phyloP scores from a whole-genome alignment of 2,113 vertebrate genomes.

The Ornithorhynchus anatinus region DNA sequence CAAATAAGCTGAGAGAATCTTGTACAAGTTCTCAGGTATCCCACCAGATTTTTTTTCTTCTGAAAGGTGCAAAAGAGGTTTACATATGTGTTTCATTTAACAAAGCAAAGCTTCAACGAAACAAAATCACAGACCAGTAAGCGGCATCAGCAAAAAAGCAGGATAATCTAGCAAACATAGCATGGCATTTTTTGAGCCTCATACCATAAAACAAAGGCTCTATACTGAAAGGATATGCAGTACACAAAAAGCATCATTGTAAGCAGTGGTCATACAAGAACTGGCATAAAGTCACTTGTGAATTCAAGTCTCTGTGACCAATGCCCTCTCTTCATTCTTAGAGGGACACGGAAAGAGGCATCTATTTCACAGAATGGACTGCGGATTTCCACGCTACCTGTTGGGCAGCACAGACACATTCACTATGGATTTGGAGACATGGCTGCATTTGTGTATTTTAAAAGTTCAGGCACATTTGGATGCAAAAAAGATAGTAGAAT shows the following conservation, averaged over 20 bases:
- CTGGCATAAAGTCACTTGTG: slow-evolving; percentile 71
- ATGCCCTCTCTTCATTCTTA: slow-evolving; percentile 64
- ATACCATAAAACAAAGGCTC: slow-evolving; percentile 64
- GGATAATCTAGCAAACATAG: slow-evolving; percentile 61
- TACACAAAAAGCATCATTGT: slow-evolving; percentile 61
- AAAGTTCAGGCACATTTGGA: slow-evolving; percentile 74
- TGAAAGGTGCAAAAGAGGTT: slow-evolving; percentile 67
- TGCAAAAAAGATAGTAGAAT: slow-evolving; percentile 54
- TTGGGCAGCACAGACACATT: slow-evolving; percentile 54
- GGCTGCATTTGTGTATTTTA: slow-evolving; percentile 65
- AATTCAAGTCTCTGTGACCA: slow-evolving; percentile 62
- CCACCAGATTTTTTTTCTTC: slow-evolving; percentile 49
- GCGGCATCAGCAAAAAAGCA: slow-evolving; percentile 52
- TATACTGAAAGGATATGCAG: slow-evolving; percentile 58
- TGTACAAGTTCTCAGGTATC: slow-evolving; percentile 59
- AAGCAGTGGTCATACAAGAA: slow-evolving; percentile 57
- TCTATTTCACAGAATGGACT: slow-evolving; percentile 57
- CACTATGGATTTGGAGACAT: slow-evolving; percentile 58
- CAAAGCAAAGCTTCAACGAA: slow-evolving; percentile 61
- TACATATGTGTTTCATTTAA: slow-evolving; percentile 64
- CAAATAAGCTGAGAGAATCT: slow-evolving; percentile 73
- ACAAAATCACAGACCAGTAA: slow-evolving; percentile 53
- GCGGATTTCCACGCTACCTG: slow-evolving; percentile 58
- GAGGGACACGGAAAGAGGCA: slow-evolving; percentile 53
- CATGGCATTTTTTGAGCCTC: slow-evolving; percentile 54